Evolutionary conservation across 2,888 invertebrate species (phyloP), one percentile per base, ranked within the genome.

Genomic region (Suillia variegata): DNA sequence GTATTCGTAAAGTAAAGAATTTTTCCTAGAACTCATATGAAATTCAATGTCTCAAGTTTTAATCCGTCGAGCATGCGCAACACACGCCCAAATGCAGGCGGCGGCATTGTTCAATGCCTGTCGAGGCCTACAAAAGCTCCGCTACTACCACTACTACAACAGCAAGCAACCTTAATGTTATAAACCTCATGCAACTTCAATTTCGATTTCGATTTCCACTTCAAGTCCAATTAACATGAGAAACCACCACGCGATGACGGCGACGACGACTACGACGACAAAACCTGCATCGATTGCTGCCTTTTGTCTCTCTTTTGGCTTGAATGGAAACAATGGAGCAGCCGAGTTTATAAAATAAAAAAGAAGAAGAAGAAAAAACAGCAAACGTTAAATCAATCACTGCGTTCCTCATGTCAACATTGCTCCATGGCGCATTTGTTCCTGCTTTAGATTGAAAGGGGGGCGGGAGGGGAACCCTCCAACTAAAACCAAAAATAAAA

Each of bases 381-480:
- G 54, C 62, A 64, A 71, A 70, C 69, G 68, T 72, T 74, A 74
- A 74, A 74, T 74, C 74, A 74, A 74, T 74, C 74, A 74, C 63
- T 65, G 59, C 22, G 3, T 62, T 65, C 69, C 64, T 70, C 74
- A 73, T 74, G 74, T 74, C 74, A 73, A 71, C 73, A 68, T 61
- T 15, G 59, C 60, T 52, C 33, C 38, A 12, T 15, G 42, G 24
- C 8, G n/a, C 4, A n/a, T n/a, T n/a, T n/a, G n/a, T n/a, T n/a
- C n/a, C n/a, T n/a, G n/a, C n/a, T n/a, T n/a, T n/a, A n/a, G n/a
- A n/a, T n/a, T n/a, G n/a, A n/a, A n/a, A n/a, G n/a, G n/a, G n/a
- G n/a, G n/a, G n/a, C n/a, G n/a, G n/a, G n/a, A n/a, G n/a, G n/a
- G n/a, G n/a, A n/a, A n/a, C n/a, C n/a, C n/a, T n/a, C n/a, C n/a